Conservation (phyloP, 2,113 vertebrate genomes). For the Electrona antarctica region DNA sequence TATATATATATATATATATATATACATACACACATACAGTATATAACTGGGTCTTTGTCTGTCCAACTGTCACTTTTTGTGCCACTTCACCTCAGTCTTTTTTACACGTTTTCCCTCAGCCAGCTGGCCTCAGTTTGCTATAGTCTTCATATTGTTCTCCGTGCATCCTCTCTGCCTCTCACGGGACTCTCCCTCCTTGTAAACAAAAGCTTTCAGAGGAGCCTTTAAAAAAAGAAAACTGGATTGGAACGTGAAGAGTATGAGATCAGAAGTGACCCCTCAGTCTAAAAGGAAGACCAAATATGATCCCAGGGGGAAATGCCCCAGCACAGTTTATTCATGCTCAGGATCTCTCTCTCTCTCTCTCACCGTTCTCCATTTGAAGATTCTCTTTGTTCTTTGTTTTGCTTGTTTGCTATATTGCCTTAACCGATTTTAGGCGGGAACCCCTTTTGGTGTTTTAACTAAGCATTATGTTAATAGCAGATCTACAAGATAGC, state of each 20-base stretch:
- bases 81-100: not conserved
- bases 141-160: not conserved
- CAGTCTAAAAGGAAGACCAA: not conserved
- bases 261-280: not conserved
- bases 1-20: too few relatives aligned
- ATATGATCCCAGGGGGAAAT: not conserved
- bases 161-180: not conserved
- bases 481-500: too few relatives aligned
- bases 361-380: not conserved
- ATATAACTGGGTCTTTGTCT: not conserved
- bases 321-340: not conserved
- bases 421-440: too few relatives aligned
- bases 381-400: too few relatives aligned
- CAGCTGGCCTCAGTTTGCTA: too few relatives aligned
- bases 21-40: too few relatives aligned
- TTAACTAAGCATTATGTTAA: too few relatives aligned
- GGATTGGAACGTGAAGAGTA: not conserved
- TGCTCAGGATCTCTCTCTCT: not conserved
- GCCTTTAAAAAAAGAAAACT: constrained; percentile 5
- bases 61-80: not conserved
- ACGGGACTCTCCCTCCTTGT: not conserved
- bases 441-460: too few relatives aligned
- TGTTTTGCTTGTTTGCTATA: too few relatives aligned
- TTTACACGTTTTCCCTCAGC: not conserved
- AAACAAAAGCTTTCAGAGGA: not conserved